Evolutionary conservation across 2,113 vertebrate species (phyloP).

Genomic region (Dolichotis patagonum): DNA sequence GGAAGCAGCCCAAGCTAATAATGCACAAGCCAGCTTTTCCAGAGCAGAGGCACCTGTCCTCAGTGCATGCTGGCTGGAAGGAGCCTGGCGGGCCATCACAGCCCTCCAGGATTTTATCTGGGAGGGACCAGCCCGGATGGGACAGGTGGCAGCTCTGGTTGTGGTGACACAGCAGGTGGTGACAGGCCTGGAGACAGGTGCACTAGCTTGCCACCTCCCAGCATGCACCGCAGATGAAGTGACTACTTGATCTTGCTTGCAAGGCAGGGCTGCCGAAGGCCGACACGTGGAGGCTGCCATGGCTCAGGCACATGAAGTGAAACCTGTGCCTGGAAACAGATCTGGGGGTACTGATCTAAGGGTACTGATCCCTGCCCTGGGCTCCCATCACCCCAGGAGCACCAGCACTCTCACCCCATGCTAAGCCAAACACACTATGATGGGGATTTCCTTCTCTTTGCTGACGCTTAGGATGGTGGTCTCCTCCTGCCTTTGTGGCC

Average conservation of each 20-base stretch:
- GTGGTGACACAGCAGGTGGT: neutral
- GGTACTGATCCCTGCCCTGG: neutral
- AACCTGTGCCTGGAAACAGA: neutral
- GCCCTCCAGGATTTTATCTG: neutral
- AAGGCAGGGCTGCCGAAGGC: neutral
- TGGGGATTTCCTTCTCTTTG: too few relatives aligned
- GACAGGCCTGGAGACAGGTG: neutral
- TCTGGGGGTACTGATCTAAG: neutral
- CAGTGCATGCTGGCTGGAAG: neutral
- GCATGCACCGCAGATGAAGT: neutral
- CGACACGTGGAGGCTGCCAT: neutral
- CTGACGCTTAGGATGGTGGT: neutral
- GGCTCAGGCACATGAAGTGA: too few relatives aligned
- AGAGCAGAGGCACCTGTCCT: neutral
- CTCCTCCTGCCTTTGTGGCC: neutral
- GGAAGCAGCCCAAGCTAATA: neutral
- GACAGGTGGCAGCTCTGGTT: neutral
- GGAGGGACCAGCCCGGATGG: fast-evolving
- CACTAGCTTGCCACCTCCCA: fast-evolving
- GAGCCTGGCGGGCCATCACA: fast-evolving
- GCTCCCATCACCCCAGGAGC: neutral
- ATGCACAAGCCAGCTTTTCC: too few relatives aligned
- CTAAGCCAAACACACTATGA: too few relatives aligned
- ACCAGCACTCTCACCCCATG: fast-evolving
- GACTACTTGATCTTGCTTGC: neutral